phyloP scores from a whole-genome alignment of 2,113 vertebrate genomes.

The Lepisosteus oculatus region DNA sequence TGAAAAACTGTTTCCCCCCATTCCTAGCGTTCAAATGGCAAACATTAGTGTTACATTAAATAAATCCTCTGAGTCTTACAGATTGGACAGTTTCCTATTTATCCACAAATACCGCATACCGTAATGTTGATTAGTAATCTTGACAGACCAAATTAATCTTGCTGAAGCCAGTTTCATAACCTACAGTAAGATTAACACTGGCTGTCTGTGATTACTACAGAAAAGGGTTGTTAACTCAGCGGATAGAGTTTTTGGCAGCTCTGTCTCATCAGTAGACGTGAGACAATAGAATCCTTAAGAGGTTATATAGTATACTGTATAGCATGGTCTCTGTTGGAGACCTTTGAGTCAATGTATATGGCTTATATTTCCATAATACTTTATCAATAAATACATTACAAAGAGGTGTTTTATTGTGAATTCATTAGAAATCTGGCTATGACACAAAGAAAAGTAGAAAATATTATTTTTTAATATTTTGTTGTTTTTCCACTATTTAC shows the following conservation, averaged over 20 bases:
- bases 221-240: conserved; percentile 45
- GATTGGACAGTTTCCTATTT: conserved; percentile 12
- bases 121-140: conserved; percentile 26
- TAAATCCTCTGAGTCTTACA: background rate
- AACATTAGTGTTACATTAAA: conserved; percentile 2
- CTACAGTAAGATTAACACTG: conserved; percentile 29
- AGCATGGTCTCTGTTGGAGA: too few species aligned
- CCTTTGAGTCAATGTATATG: too few species aligned
- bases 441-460: too few species aligned
- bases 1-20: background rate
- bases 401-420: too few species aligned
- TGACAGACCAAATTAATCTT: conserved; percentile 41
- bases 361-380: too few species aligned
- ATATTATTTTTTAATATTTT: too few species aligned
- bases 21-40: background rate
- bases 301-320: too few species aligned
- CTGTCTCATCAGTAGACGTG: too few species aligned
- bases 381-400: too few species aligned
- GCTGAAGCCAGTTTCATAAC: conserved; percentile 44
- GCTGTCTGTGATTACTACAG: conserved; percentile 43
- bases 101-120: conserved; percentile 8
- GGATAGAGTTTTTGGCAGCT: background rate
- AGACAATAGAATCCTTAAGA: too few species aligned
- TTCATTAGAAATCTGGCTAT: too few species aligned
- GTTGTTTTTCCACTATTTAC: too few species aligned